Percentiles rank a stretch among this genome's conserved stretches.
Evolutionary conservation across 2,888 invertebrate species (phyloP).

Genomic region (Sesia apiformis): DNA sequence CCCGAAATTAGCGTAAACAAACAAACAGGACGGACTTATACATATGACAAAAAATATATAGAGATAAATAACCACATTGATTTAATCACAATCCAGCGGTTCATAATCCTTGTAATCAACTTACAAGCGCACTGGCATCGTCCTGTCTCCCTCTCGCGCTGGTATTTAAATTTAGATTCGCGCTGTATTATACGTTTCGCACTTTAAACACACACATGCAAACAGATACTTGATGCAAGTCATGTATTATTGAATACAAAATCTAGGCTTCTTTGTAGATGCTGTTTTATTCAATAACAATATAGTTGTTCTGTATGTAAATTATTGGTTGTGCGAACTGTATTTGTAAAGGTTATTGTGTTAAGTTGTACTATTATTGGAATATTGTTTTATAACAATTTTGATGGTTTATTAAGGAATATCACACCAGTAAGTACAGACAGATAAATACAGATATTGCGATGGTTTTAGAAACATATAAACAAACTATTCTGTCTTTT

Average conservation of each 20-base stretch:
- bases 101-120: background rate
- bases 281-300: constrained; percentile 6
- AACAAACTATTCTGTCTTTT: no score
- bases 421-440: no score
- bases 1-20: background rate
- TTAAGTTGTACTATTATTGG: no score
- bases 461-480: no score
- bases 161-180: constrained; percentile 66
- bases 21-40: no score
- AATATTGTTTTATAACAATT: no score
- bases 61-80: background rate
- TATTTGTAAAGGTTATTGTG: background rate
- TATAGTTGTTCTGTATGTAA: background rate
- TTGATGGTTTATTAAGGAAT: no score
- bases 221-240: constrained; percentile 23
- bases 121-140: constrained; percentile 29
- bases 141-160: constrained; percentile 48
- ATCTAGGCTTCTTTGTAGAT: constrained; percentile 16
- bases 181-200: constrained; percentile 46
- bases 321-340: background rate
- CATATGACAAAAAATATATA: background rate
- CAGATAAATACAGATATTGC: no score
- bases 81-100: background rate
- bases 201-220: constrained; percentile 16
- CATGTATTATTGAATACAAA: constrained; percentile 30